A percentile compares a stretch with the other conserved stretches of the same genome.
Conservation (phyloP, 2,888 invertebrate genomes). For the Diachrysia chrysitis region DNA sequence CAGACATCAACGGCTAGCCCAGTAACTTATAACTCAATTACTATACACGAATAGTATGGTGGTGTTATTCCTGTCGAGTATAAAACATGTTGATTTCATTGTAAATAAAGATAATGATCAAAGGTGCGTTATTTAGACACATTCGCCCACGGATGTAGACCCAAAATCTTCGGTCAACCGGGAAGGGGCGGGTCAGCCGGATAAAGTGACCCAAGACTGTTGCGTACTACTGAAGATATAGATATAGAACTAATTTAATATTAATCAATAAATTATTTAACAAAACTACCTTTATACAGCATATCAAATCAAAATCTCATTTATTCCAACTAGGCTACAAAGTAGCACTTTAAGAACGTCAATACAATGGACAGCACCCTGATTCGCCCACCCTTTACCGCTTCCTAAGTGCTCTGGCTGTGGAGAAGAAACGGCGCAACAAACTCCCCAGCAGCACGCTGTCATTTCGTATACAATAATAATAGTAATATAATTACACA, state of each 20-base stretch:
- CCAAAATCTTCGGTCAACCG: background rate
- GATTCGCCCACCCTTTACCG: too few relatives aligned
- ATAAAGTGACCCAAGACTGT: background rate
- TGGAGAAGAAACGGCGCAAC: too few relatives aligned
- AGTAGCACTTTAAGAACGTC: too few relatives aligned
- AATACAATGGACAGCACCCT: too few relatives aligned
- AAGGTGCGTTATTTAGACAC: background rate
- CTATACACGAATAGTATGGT: background rate
- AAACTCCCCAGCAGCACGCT: too few relatives aligned
- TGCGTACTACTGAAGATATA: background rate
- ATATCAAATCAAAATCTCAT: too few relatives aligned
- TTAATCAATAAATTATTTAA: too few relatives aligned
- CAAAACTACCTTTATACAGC: too few relatives aligned
- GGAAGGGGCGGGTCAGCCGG: background rate
- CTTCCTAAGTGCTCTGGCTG: too few relatives aligned
- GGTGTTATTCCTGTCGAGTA: background rate
- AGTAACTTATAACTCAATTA: slow-evolving; percentile 32
- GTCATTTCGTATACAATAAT: too few relatives aligned
- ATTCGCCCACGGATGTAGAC: background rate
- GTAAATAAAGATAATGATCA: background rate
- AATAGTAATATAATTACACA: too few relatives aligned
- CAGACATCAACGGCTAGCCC: background rate
- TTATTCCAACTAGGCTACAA: too few relatives aligned
- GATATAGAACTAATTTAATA: background rate
- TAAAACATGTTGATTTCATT: background rate